Base-by-base conservation (phyloP, 2,888 invertebrate genomes). In the Geotrupes spiniger region DNA sequence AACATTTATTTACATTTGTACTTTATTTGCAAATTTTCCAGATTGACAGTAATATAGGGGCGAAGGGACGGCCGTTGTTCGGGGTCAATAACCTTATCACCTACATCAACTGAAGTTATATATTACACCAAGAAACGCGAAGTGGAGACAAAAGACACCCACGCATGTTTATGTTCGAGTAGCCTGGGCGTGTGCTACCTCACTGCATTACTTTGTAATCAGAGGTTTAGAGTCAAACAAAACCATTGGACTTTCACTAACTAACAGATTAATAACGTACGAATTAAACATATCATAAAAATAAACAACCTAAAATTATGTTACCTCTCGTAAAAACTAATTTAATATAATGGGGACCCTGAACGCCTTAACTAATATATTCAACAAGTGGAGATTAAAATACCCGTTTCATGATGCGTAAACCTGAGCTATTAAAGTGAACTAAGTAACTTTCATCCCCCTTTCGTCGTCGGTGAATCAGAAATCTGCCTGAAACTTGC, bases 141-240 rank as follows among this genome's bases (percentile, higher is more conserved):
- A 11, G 31, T 29, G 31, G 12, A 12, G 12, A n/a, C n/a, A n/a
- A n/a, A 15, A 33, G 15, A 33, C 40, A 41, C 31, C 14, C 14
- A 33, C 33, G 31, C 31, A 33, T 12, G 33, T 33, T 25, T 39
- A 29, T 31, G 14, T 31, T 15, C 27, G 27, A 41, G 27, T 41
- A 46, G 33, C 40, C 40, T 9, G 33, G 33, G 40, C 33, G 41
- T 46, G 41, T 39, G 46, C 40, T 39, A 33, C 38, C 38, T 40
- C 39, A 31, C 46, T 46, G 46, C 40, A 46, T 46, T 56, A 52
- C 48, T 54, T 52, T 41, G 49, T 53, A 56, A 47, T 47, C 46
- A 52, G 51, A 57, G 50, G 53, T 60, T 62, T 60, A 62, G 59
- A 62, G 60, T 62, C 62, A 48, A 62, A 62, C 60, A 62, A 60